Conservation (phyloP, 2,797 vertebrate genomes). For the Cyprinella venusta region DNA sequence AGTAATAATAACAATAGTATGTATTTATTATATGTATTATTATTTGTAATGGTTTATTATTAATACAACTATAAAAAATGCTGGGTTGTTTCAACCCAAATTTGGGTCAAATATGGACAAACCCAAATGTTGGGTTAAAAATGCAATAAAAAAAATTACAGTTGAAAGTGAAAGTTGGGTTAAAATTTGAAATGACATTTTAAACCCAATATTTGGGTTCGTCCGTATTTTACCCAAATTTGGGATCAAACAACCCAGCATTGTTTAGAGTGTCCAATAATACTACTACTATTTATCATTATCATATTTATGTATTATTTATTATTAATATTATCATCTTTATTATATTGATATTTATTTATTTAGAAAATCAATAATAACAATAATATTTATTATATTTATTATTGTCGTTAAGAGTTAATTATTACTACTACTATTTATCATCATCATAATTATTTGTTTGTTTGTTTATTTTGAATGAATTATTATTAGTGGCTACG, state of each 20-base stretch:
- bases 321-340: not conserved
- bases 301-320: too few relatives aligned
- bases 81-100: too few relatives aligned
- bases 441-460: not conserved
- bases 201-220: too few relatives aligned
- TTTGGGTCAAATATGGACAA: too few relatives aligned
- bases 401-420: not conserved
- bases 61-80: not conserved
- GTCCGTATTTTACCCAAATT: too few relatives aligned
- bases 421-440: not conserved
- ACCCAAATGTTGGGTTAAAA: too few relatives aligned
- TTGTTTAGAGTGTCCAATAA: not conserved
- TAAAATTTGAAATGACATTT: too few relatives aligned
- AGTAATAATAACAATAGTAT: not conserved
- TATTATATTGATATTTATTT: too few relatives aligned
- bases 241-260: too few relatives aligned
- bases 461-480: not conserved
- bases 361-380: too few relatives aligned
- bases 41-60: not conserved
- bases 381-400: not conserved
- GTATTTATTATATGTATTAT: not conserved
- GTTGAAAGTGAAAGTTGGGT: too few relatives aligned
- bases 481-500: not conserved
- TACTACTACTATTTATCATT: not conserved
- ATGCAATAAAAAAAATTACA: too few relatives aligned